These are phyloP conservation scores for Atherinomorus stipes DNA, from an alignment of 2,113 vertebrate species.

Conservation along the genomic window DNA sequence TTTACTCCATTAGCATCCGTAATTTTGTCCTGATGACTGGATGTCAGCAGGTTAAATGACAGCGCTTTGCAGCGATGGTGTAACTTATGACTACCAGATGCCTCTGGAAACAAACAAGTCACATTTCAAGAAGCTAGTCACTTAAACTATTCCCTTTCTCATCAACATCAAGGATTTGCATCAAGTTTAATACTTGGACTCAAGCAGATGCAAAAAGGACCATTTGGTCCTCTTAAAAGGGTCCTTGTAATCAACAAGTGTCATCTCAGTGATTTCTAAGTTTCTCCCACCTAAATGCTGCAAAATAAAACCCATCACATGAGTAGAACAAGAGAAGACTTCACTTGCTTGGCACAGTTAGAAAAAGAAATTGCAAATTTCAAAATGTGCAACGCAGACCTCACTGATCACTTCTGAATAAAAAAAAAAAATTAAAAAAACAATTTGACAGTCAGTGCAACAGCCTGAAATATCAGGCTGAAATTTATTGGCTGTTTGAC, in stretches of 20 bases:
- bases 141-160: no score
- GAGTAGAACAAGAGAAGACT: neutral
- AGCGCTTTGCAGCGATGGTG: no score
- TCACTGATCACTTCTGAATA: neutral
- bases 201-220: no score
- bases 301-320: neutral
- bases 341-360: no score
- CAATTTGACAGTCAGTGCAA: neutral
- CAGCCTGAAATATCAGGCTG: neutral
- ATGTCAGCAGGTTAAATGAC: no score
- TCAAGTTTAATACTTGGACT: no score
- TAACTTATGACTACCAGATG: no score
- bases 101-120: neutral
- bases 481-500: conserved; percentile 22
- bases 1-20: no score
- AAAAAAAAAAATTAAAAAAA: no score
- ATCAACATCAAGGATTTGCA: no score
- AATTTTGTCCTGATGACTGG: no score
- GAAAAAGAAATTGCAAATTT: neutral
- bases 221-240: neutral
- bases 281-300: conserved; percentile 1
- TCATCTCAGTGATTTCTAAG: conserved; percentile 1
- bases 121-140: neutral
- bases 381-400: neutral
- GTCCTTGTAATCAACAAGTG: conserved; percentile 25